Conservation (phyloP, 2,113 vertebrate species). For the Alouatta palliata region DNA sequence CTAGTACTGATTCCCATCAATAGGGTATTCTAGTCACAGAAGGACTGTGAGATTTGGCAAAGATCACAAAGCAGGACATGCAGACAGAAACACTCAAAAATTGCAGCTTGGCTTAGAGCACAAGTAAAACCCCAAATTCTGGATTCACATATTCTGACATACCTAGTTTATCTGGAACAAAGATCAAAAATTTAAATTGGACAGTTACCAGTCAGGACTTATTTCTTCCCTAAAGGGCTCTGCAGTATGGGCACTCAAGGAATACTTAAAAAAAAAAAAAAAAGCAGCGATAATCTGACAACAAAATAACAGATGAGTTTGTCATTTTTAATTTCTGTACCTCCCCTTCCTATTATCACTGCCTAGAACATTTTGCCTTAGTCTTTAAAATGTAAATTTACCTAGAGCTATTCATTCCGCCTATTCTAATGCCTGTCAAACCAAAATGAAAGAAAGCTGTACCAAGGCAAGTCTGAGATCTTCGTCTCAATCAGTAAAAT, state of each 20-base stretch:
- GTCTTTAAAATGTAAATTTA: conserved; percentile 75
- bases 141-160: conserved; percentile 23
- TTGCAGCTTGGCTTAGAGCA: not conserved
- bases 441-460: conserved; percentile 70
- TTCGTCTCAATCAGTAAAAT: conserved; percentile 68
- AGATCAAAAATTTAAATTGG: conserved; percentile 34
- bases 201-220: conserved; percentile 1
- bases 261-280: not conserved
- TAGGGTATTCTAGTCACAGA: conserved; percentile 44
- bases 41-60: conserved; percentile 35
- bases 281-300: conserved; percentile 58
- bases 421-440: conserved; percentile 71
- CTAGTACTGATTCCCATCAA: conserved; percentile 10
- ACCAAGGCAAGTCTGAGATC: conserved; percentile 62
- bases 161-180: not conserved
- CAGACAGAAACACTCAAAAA: conserved; percentile 52
- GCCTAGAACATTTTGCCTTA: conserved; percentile 50
- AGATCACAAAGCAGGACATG: conserved; percentile 39
- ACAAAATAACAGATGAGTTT: conserved; percentile 53
- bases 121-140: conserved; percentile 39
- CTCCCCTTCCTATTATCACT: conserved; percentile 23
- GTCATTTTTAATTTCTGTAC: conserved; percentile 68
- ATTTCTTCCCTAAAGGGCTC: conserved; percentile 10
- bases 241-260: not conserved
- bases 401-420: conserved; percentile 60